Evolutionary conservation across 2,113 vertebrate species (phyloP).

Genomic region (Microtus pennsylvanicus): DNA sequence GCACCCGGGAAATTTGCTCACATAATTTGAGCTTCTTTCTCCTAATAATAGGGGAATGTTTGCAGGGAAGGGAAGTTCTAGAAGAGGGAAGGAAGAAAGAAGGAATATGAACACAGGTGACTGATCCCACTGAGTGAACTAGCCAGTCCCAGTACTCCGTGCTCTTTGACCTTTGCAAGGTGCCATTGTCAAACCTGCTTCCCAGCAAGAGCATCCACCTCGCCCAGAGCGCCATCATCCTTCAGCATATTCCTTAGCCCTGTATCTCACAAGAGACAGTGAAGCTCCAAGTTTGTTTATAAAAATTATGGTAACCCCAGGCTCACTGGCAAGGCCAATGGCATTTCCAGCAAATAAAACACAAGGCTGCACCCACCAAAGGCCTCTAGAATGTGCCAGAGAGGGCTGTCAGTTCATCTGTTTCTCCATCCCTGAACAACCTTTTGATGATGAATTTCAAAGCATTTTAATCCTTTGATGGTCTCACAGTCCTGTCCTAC

Average conservation of each 20-base stretch:
- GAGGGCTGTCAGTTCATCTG: slow-evolving; percentile 46
- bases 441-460: slow-evolving; percentile 36
- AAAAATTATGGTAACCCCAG: slow-evolving; percentile 76
- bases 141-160: background rate
- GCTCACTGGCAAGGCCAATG: slow-evolving; percentile 72
- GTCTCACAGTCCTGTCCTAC: background rate
- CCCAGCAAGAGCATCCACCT: slow-evolving; percentile 47
- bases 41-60: background rate
- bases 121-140: background rate
- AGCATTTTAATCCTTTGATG: slow-evolving; percentile 54
- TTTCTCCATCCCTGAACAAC: slow-evolving; percentile 50
- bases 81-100: background rate
- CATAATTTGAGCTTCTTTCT: background rate
- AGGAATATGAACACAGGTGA: background rate
- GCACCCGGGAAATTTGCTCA: background rate
- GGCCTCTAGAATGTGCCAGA: slow-evolving; percentile 47
- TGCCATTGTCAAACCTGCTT: slow-evolving; percentile 39
- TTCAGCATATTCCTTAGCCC: slow-evolving; percentile 46
- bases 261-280: slow-evolving; percentile 34
- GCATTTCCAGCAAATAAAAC: slow-evolving; percentile 38
- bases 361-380: slow-evolving; percentile 49
- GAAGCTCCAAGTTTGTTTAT: slow-evolving; percentile 80
- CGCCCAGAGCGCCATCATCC: slow-evolving; percentile 30
- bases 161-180: slow-evolving; percentile 46
- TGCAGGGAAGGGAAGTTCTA: background rate